Evolutionary conservation across 2,888 invertebrate species (phyloP).

Genomic region (Halictus quadricinctus): DNA sequence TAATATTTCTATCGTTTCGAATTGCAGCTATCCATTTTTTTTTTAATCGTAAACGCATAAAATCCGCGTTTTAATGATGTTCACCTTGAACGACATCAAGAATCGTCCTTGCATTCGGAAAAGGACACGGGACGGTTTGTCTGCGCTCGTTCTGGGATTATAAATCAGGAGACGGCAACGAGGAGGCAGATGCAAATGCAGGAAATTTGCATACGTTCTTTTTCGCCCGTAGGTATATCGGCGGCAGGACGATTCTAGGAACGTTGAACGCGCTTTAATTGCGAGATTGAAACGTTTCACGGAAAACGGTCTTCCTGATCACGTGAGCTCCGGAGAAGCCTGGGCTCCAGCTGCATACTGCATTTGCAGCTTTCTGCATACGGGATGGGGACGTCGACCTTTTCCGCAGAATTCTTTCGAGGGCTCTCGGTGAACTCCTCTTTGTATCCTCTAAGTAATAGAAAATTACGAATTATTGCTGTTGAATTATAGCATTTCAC

Average conservation of each 20-base stretch:
- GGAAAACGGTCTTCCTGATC: neutral
- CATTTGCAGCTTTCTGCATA: neutral
- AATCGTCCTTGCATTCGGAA: neutral
- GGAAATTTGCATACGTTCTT: neutral
- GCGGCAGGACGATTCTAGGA: conserved; percentile 15
- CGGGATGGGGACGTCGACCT: neutral
- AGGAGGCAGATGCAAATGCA: neutral
- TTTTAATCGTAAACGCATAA: no score
- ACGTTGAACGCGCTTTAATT: conserved; percentile 30
- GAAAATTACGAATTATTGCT: neutral
- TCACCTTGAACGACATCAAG: conserved; percentile 6
- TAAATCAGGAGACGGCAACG: neutral
- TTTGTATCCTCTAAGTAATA: neutral
- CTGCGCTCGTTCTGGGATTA: neutral
- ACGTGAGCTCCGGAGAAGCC: neutral
- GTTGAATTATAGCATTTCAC: neutral
- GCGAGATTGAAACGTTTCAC: conserved; percentile 16
- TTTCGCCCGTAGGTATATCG: neutral
- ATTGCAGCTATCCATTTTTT: no score
- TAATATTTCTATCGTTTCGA: no score
- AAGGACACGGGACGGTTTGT: neutral
- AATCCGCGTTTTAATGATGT: neutral
- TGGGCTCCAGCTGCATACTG: neutral
- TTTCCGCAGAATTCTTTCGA: neutral
- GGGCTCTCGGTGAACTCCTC: neutral